Conservation (phyloP, 1,140 invertebrate species). For the Atta cephalotes region DNA sequence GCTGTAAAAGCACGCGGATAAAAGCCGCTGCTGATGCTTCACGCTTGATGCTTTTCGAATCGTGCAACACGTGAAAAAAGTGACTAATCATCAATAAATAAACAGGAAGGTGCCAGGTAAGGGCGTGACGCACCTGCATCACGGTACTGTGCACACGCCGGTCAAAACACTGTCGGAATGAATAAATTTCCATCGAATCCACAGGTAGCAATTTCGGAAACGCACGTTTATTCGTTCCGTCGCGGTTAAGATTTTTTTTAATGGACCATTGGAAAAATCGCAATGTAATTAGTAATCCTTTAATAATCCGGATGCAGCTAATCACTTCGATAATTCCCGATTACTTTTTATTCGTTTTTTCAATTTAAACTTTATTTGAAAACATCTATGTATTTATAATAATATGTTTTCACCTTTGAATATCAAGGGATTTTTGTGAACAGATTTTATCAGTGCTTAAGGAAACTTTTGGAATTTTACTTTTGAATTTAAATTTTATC, state of each 20-base stretch:
- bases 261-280: background rate
- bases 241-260: background rate
- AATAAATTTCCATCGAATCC: constrained; percentile 54
- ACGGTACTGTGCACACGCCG: constrained; percentile 66
- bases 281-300: background rate
- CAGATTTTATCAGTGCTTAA: no score
- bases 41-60: constrained; percentile 46
- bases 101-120: constrained; percentile 69
- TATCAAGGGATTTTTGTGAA: no score
- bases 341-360: background rate
- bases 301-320: background rate
- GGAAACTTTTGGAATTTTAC: no score
- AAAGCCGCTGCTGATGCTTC: constrained; percentile 31
- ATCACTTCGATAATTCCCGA: background rate
- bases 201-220: constrained; percentile 11
- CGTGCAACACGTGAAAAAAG: constrained; percentile 57
- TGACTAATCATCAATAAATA: constrained; percentile 73
- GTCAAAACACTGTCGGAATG: constrained; percentile 42
- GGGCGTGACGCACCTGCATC: constrained; percentile 71
- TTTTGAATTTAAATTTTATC: no score
- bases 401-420: no score
- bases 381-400: no score
- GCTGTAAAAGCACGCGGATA: constrained; percentile 28
- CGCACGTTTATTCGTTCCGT: background rate
- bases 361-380: background rate